Evolutionary conservation across 2,888 invertebrate species (phyloP).

Genomic region (Lacanobia oleracea): DNA sequence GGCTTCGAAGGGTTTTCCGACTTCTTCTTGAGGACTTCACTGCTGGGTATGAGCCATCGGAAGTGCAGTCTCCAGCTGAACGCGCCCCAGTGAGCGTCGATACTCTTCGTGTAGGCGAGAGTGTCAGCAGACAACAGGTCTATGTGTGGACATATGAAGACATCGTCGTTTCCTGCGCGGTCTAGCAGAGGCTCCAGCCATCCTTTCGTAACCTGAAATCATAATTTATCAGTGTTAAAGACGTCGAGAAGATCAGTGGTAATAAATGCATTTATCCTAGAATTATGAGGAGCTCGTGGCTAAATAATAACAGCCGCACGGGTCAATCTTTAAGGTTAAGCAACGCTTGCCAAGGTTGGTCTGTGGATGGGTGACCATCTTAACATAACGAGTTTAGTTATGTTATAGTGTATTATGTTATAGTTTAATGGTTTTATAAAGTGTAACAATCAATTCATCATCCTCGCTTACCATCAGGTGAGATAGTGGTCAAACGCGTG

Average conservation of each 20-base stretch:
- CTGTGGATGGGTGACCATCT: too few species aligned
- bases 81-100: conserved; percentile 99
- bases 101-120: conserved; percentile 98
- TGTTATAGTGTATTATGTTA: too few species aligned
- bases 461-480: too few species aligned
- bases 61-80: conserved; percentile 99
- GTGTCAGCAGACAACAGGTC: conserved; percentile 97
- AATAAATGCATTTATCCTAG: neutral
- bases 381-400: too few species aligned
- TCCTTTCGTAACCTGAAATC: conserved; percentile 90
- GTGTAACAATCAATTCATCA: too few species aligned
- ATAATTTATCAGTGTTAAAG: neutral
- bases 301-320: too few species aligned
- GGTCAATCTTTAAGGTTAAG: too few species aligned
- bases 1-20: conserved; percentile 92
- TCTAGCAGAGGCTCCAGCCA: conserved; percentile 91
- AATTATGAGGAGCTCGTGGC: too few species aligned
- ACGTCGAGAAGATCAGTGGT: neutral
- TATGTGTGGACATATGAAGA: conserved; percentile 88
- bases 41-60: conserved; percentile 95
- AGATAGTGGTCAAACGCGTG: too few species aligned
- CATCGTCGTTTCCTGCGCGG: conserved; percentile 88
- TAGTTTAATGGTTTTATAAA: too few species aligned
- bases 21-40: conserved; percentile 91
- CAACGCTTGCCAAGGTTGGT: too few species aligned